Percentiles rank a stretch among this genome's conserved stretches.
phyloP scores from a whole-genome alignment of 2,113 vertebrate species.

The Gorsachius goisagi region DNA sequence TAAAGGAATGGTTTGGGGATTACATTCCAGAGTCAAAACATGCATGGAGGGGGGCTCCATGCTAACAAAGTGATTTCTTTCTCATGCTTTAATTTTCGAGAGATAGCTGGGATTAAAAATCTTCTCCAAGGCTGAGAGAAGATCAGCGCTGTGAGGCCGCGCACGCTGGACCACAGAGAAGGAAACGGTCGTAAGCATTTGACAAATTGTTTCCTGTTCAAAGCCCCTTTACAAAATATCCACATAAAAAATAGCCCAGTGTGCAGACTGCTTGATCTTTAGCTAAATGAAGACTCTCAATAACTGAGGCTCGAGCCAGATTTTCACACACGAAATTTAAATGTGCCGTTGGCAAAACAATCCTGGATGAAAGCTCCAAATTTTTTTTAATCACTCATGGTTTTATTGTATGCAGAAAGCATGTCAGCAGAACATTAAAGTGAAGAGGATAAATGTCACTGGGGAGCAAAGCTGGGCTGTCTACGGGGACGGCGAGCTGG shows the following conservation, averaged over 20 bases:
- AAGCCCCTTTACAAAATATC: neutral
- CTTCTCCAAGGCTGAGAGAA: neutral
- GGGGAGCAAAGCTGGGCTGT: neutral
- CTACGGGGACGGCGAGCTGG: neutral
- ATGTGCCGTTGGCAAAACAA: neutral
- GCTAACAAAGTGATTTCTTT: neutral
- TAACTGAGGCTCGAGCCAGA: neutral
- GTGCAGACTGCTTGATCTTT: neutral
- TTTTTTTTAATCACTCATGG: neutral
- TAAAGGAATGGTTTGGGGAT: neutral
- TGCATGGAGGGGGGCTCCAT: neutral
- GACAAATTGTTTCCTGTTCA: constrained; percentile 54
- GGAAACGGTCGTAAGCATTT: neutral
- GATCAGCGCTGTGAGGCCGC: neutral
- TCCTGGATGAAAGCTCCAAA: neutral
- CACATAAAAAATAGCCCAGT: neutral
- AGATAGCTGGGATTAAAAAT: neutral
- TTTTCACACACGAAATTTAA: neutral
- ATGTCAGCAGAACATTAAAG: neutral
- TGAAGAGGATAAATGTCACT: neutral
- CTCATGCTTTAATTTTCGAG: neutral
- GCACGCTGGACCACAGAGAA: neutral
- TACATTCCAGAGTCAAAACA: neutral
- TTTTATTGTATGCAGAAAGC: neutral
- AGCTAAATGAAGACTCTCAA: neutral